Evolutionary conservation across 1,140 invertebrate genomes (phyloP), one percentile per base, ranked within the genome.

Genomic region (Drosophila oshimai): DNA sequence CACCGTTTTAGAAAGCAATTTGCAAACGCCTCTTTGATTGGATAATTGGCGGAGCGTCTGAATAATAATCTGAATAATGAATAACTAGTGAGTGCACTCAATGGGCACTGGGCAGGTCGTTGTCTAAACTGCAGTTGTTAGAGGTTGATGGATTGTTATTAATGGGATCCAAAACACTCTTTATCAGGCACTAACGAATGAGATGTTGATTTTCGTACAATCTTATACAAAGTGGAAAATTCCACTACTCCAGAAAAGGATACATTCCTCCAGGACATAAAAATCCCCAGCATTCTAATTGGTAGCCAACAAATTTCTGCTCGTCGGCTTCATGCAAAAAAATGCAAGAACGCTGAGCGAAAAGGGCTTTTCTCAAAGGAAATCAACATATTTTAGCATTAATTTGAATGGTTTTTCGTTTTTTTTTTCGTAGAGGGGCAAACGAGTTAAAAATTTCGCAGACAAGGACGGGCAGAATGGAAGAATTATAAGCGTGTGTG

Each of bases 351-450:
- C n/a, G n/a, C n/a, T n/a, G 12, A 13, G n/a, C 6, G 12, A 10
- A 12, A 39, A 42, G 4, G 18, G 4, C 28, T 50, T 41, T 44
- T 12, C 74, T 75, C 71, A 72, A 79, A 86, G 71, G 65, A 72
- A 84, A 84, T 84, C 74, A 75, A 72, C 71, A 86, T 84, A 79
- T 84, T 84, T 86, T 79, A 72, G 46, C 71, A 75, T 84, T 86
- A 75, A 79, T 80, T 79, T 86, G 65, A 34, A 62, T 60, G 71
- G 60, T 34, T 20, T 41, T 31, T 55, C 18, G 13, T 9, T 33
- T 17, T 24, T 9, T 20, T 50, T 22, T 9, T 20, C 37, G 12
- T 10, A 12, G 22, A 1, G 36, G 24, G 51, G 49, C 26, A 62
- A 74, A 62, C 60, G 62, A 83, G 78, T 71, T 74, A 55, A 78